Evolutionary conservation across 2,888 invertebrate genomes (phyloP).

Genomic region (Polyommatus icarus): DNA sequence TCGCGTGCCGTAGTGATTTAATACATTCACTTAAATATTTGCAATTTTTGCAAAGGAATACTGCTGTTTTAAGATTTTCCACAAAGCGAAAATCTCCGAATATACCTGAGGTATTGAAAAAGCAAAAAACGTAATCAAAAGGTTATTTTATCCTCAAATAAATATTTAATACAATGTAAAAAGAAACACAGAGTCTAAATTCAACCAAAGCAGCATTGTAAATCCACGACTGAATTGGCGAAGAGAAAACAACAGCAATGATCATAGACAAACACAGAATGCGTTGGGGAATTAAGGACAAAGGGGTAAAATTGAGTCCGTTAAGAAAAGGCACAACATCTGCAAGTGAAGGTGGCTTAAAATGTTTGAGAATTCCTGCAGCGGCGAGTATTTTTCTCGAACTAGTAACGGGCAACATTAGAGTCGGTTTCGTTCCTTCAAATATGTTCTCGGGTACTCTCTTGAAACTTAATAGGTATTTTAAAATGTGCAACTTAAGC

Average conservation of each 20-base stretch:
- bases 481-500: conserved; percentile 37
- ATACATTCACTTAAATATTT: neutral
- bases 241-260: conserved; percentile 8
- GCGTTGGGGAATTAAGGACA: conserved; percentile 22
- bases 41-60: neutral
- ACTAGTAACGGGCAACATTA: conserved; percentile 31
- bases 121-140: neutral
- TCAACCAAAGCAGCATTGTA: neutral
- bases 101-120: neutral
- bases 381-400: conserved; percentile 28
- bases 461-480: conserved; percentile 37
- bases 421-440: conserved; percentile 36
- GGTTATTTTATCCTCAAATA: neutral
- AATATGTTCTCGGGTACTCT: conserved; percentile 32
- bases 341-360: conserved; percentile 30
- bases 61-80: neutral
- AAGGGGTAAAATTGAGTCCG: conserved; percentile 28
- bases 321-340: conserved; percentile 28
- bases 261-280: conserved; percentile 18
- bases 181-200: neutral
- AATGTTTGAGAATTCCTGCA: conserved; percentile 31
- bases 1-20: conserved; percentile 22
- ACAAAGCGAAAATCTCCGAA: neutral
- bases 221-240: conserved; percentile 1
- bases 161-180: neutral